These are phyloP conservation scores for Rhadinocentrus ornatus DNA, from an alignment of 2,797 vertebrate species.

Conservation along the genomic window DNA sequence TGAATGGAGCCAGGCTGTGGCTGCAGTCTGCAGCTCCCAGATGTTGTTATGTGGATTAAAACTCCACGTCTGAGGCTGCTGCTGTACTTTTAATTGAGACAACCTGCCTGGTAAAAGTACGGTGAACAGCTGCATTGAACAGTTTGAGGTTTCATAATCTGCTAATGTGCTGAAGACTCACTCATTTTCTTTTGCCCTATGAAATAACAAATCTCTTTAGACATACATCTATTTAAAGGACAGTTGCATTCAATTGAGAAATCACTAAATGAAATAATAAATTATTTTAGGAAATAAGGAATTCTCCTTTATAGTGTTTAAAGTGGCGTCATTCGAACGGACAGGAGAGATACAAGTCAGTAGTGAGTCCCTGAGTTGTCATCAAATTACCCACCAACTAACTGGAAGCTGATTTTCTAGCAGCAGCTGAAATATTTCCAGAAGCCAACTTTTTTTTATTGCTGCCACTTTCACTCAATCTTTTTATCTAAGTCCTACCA, in stretches of 20 bases:
- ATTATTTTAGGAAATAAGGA: too few species aligned
- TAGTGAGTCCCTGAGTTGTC: not conserved
- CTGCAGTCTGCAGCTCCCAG: conserved; percentile 8
- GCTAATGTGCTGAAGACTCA: conserved; percentile 3
- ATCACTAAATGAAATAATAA: not conserved
- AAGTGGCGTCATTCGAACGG: not conserved
- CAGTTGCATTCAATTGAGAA: not conserved
- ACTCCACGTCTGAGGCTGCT: conserved; percentile 14
- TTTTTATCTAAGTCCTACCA: conserved; percentile 13
- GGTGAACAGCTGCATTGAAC: conserved; percentile 29
- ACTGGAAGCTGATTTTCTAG: conserved; percentile 15
- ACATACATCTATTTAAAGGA: not conserved
- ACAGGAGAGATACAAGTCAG: not conserved
- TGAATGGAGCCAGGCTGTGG: not conserved
- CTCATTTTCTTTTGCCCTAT: conserved; percentile 39
- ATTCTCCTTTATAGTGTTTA: not conserved
- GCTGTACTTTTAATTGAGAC: conserved; percentile 20
- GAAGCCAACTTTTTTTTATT: conserved; percentile 28
- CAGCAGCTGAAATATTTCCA: conserved; percentile 28
- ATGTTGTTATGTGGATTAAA: conserved; percentile 29
- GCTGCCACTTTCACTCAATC: conserved; percentile 22
- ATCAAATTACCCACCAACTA: conserved; percentile 10
- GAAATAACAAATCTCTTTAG: conserved; percentile 33
- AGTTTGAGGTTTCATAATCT: conserved; percentile 34
- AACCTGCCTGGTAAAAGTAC: conserved; percentile 15